Conservation (phyloP, 2,888 invertebrate species). For the Cantharis flavilabris region DNA sequence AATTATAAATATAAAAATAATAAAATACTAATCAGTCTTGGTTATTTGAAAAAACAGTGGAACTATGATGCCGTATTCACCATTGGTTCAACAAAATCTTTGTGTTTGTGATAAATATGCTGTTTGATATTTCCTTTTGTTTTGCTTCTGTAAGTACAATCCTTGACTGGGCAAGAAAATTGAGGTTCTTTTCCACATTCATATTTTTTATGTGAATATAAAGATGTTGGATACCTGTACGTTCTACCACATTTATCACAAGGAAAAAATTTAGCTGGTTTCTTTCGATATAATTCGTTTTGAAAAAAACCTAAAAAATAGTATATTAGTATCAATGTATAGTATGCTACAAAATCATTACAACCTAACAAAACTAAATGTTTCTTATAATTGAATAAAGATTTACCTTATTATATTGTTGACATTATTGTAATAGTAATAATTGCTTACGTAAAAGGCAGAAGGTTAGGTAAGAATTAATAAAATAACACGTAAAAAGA, state of each 20-base stretch:
- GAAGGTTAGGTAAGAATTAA: neutral
- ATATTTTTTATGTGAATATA: conserved; percentile 24
- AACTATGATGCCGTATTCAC: neutral
- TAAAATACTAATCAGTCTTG: neutral
- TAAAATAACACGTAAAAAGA: neutral
- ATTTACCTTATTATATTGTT: neutral
- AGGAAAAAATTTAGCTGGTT: conserved; percentile 26
- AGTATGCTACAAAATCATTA: neutral
- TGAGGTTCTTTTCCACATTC: conserved; percentile 43
- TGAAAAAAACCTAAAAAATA: conserved; percentile 5
- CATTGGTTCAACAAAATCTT: neutral
- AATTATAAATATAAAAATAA: neutral
- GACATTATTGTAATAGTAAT: neutral
- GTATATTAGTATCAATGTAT: neutral
- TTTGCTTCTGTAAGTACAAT: conserved; percentile 47
- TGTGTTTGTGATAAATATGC: conserved; percentile 28
- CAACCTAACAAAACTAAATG: neutral
- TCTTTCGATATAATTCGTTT: conserved; percentile 20
- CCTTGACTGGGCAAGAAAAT: conserved; percentile 43
- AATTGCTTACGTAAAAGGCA: neutral
- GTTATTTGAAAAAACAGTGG: neutral
- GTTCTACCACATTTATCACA: conserved; percentile 33
- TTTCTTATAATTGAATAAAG: neutral
- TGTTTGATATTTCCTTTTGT: conserved; percentile 33
- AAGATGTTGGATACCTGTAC: conserved; percentile 24